Evolutionary conservation across 2,113 vertebrate species (phyloP).

Genomic region (Phalacrocorax brasilianus): DNA sequence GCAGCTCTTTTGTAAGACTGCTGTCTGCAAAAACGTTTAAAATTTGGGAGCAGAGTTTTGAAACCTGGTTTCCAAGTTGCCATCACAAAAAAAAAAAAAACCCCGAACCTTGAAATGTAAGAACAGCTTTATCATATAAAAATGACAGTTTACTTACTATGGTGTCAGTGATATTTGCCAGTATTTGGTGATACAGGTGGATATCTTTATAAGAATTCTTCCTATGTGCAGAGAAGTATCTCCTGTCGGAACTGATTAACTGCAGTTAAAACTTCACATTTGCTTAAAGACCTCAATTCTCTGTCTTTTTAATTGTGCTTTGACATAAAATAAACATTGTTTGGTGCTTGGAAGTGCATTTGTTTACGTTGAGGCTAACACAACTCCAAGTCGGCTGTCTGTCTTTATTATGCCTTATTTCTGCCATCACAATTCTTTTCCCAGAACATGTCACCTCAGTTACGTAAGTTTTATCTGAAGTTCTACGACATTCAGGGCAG

Average conservation of each 20-base stretch:
- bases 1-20: neutral
- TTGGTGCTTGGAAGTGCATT: neutral
- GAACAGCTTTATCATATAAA: neutral
- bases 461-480: neutral
- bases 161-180: neutral
- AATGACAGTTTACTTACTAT: neutral
- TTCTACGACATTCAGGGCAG: neutral
- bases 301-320: neutral
- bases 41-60: neutral
- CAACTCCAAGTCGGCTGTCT: neutral
- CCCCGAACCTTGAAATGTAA: neutral
- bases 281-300: neutral
- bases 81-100: neutral
- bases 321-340: neutral
- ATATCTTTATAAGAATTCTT: neutral
- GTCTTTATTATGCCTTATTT: neutral
- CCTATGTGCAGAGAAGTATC: neutral
- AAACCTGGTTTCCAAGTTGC: neutral
- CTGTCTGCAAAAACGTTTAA: neutral
- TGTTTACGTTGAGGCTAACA: neutral
- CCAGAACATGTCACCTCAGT: neutral
- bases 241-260: neutral
- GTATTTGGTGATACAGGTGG: neutral
- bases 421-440: neutral
- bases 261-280: neutral